Conservation (phyloP, 1,140 invertebrate genomes). For the Hormaphis cornu region DNA sequence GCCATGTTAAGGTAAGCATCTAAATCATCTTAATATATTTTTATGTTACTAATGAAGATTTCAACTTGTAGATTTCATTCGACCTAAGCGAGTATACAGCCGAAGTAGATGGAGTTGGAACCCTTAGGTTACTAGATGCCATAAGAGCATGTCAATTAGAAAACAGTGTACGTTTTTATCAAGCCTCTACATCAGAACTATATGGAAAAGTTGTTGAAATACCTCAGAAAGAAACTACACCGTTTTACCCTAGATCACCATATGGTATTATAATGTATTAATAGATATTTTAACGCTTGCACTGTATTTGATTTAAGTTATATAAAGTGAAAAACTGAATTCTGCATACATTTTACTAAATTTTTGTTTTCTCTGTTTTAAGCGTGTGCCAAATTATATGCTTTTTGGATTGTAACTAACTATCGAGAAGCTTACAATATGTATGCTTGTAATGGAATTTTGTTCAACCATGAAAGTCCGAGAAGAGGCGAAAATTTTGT, state of each 20-base stretch:
- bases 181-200: slow-evolving; percentile 96
- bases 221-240: slow-evolving; percentile 95
- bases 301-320: background rate
- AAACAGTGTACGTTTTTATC: slow-evolving; percentile 84
- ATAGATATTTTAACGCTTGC: background rate
- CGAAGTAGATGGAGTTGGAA: slow-evolving; percentile 97
- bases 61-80: slow-evolving; percentile 65
- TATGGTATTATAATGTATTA: slow-evolving; percentile 67
- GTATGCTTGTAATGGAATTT: slow-evolving; percentile 96
- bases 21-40: background rate
- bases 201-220: slow-evolving; percentile 96
- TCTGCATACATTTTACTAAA: background rate
- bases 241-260: slow-evolving; percentile 98
- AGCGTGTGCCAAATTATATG: slow-evolving; percentile 98
- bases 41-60: background rate
- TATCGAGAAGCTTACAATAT: slow-evolving; percentile 97
- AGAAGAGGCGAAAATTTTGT: slow-evolving; percentile 97
- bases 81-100: slow-evolving; percentile 98
- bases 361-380: slow-evolving; percentile 40
- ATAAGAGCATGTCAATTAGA: slow-evolving; percentile 85
- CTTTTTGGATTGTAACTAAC: slow-evolving; percentile 97
- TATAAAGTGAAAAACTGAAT: background rate
- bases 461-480: slow-evolving; percentile 99
- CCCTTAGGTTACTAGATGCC: slow-evolving; percentile 87
- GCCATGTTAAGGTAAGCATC: slow-evolving; percentile 87